Evolutionary conservation across 2,113 vertebrate species (phyloP), one percentile per base, ranked within the genome.

Genomic region (Oxyruncus cristatus): DNA sequence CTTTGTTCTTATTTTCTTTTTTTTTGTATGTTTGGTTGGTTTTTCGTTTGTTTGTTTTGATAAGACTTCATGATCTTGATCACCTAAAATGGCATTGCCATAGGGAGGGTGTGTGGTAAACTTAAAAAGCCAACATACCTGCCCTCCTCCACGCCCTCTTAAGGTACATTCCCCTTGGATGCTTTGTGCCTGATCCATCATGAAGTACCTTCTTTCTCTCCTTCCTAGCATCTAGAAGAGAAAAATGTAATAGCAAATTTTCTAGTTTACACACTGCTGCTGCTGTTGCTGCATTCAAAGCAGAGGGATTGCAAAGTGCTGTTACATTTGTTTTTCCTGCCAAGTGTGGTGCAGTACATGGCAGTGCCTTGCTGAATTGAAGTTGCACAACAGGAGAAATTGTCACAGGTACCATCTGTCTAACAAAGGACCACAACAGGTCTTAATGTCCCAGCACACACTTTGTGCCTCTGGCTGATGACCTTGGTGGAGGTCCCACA

Each of bases 341-440:
- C 61, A 35, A 65, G 9, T 0, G 0, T 65, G 30, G 26, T 71
- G 39, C 62, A 72, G 47, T 55, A 33, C 3, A 0, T 37, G 39
- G 17, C 33, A 85, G 20, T 37, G 18, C 27, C 46, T 30, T 61
- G 6, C 0, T 62, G 50, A 58, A 44, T 62, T 70, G n/a, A 33
- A 62, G 16, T 87, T 89, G 19, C 11, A 5, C 0, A 3, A 26
- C 4, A 5, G 27, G 32, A 77, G 13, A 26, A 75, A 42, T 49
- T 74, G 28, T 58, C n/a, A 50, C 22, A 37, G n/a, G n/a, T 50
- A 27, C 17, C 6, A 4, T 63, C 37, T 61, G 33, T 61, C 14
- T 55, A 44, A 55, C 15, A 53, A 27, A 47, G 41, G 14, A 52
- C 58, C 5, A 20, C 33, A 42, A 0, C 5, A 63, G 23, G 6